phyloP scores from a whole-genome alignment of 2,797 vertebrate species.

The Pipistrellus pipistrellus region DNA sequence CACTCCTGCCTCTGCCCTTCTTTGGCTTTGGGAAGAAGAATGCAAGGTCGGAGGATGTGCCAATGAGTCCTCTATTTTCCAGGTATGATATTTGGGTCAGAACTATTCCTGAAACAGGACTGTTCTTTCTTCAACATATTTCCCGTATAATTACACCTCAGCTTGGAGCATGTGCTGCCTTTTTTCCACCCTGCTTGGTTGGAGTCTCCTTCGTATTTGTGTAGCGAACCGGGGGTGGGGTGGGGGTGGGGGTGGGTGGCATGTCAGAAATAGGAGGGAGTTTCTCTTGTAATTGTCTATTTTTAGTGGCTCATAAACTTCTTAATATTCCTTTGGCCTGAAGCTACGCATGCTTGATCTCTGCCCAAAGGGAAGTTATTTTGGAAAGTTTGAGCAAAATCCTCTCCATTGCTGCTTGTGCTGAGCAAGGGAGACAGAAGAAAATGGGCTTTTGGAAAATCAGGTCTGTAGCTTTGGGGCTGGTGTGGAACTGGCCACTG shows the following conservation, averaged over 20 bases:
- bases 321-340: slow-evolving; percentile 79
- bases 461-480: slow-evolving; percentile 13
- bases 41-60: neutral
- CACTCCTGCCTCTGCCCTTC: neutral
- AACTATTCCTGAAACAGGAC: neutral
- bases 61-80: neutral
- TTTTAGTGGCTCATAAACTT: slow-evolving; percentile 82
- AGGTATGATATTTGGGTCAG: slow-evolving; percentile 1
- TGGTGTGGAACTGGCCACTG: neutral
- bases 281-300: slow-evolving; percentile 81
- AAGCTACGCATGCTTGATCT: slow-evolving; percentile 73
- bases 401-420: slow-evolving; percentile 46
- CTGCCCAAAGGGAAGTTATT: slow-evolving; percentile 81
- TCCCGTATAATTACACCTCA: neutral
- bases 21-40: neutral
- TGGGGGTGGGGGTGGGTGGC: too few relatives aligned
- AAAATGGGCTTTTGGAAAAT: slow-evolving; percentile 52
- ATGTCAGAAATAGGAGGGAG: slow-evolving; percentile 69
- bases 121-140: slow-evolving; percentile 43
- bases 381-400: slow-evolving; percentile 83
- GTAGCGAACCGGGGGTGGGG: neutral
- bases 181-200: slow-evolving; percentile 10
- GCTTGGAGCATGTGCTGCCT: neutral
- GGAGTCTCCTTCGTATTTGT: neutral
- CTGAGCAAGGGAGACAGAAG: slow-evolving; percentile 55